Percentiles rank a stretch among this genome's conserved stretches.
These are phyloP conservation scores for Natrix natrix DNA, from an alignment of 2,797 vertebrate species.

Conservation along the genomic window DNA sequence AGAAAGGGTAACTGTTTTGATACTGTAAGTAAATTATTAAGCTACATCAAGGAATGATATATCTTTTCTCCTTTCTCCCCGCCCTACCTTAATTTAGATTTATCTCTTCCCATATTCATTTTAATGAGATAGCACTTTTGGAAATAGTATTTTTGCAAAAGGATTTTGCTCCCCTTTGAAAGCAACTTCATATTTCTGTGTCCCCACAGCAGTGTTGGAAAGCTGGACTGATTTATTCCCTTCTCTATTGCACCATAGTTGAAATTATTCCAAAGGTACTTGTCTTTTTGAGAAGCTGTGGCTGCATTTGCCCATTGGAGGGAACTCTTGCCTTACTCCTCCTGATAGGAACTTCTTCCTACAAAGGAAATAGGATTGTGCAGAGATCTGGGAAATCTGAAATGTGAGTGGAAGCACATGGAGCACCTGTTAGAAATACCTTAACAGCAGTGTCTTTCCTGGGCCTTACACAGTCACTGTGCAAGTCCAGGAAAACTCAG, in stretches of 20 bases:
- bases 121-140: neutral
- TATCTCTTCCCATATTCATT: neutral
- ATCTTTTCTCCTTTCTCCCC: neutral
- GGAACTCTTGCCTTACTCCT: neutral
- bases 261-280: neutral
- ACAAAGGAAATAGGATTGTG: neutral
- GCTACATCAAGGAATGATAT: neutral
- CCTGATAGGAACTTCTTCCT: neutral
- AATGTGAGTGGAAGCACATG: neutral
- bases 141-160: neutral
- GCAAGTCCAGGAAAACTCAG: neutral
- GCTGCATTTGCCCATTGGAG: neutral
- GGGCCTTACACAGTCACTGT: neutral
- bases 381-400: neutral
- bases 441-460: neutral
- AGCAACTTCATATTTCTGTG: neutral
- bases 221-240: neutral
- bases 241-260: neutral
- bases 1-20: neutral
- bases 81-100: neutral
- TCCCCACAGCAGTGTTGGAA: neutral
- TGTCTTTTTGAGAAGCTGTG: neutral
- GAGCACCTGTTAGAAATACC: neutral
- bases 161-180: neutral
- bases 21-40: neutral